Evolutionary conservation across 2,113 vertebrate species (phyloP), one percentile per base, ranked within the genome.

Genomic region (Tupaia chinensis): DNA sequence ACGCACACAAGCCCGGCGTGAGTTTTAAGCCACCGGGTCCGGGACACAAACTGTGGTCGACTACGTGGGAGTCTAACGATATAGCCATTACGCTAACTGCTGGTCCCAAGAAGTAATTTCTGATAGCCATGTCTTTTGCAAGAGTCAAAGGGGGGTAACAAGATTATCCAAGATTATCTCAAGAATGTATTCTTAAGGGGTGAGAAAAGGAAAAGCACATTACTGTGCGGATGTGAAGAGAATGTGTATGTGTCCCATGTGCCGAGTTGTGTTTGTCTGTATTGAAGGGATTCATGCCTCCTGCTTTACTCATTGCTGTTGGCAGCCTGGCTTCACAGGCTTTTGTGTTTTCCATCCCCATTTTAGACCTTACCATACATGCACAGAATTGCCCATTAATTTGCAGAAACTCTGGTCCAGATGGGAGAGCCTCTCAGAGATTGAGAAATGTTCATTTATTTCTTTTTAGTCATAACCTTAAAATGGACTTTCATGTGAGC

Each of bases 391-490:
- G 54, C 8, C 60, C 22, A 14, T 58, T 19, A 19, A 19, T 61
- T 77, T 77, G 17, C 60, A 87, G 29, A 82, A 89, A 73, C 17
- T 56, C 60, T 82, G 5, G n/a, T 84, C n/a, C 3, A 85, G 32
- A 58, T 70, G 5, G 1, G 22, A 88, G 7, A 70, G 16, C 19
- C 34, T 89, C 34, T 56, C 79, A n/a, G 32, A 84, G 29, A 34
- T 19, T 58, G 7, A 53, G n/a, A 79, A 63, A 79, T 87, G 58
- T 20, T 93, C 17, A 5, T 73, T 90, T 80, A 54, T 22, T 56
- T 95, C 27, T 78, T 91, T 74, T 93, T 12, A 70, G 76, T 87
- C 16, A 66, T 95, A 91, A 84, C 53, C 63, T 93, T 60, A 58
- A 69, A 95, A 66, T 91, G 60, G 60, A 61, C 66, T 95, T 74